Evolutionary conservation across 2,888 invertebrate genomes (phyloP), one percentile per base, ranked within the genome.

Genomic region (Steromphala cineraria): DNA sequence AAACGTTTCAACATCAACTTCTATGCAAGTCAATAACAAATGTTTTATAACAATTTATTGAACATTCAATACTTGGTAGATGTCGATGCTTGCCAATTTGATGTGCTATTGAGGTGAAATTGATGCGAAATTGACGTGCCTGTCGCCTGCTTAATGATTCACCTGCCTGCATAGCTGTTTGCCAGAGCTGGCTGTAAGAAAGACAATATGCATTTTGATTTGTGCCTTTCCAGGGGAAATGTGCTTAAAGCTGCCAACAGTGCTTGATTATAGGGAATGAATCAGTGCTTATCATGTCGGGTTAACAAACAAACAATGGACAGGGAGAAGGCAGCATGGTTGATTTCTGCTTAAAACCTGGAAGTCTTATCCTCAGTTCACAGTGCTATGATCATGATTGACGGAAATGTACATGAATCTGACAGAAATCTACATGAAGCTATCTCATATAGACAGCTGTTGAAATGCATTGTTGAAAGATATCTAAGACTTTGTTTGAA

Each of bases 181-280:
- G 62, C 24, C 28, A 17, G 17, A 62, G 28, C 13, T 62, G 62
- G 62, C 24, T 62, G 62, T 62, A 24, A 10, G 17, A 62, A 3
- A 28, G 62, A 62, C 62, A 62, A 28, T 62, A 62, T 62, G 62
- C 62, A 62, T 62, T 62, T 62, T 62, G 62, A 62, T 62, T 62
- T 62, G 62, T 62, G 62, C 62, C 62, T 62, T 62, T 28, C 24
- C 24, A 21, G 62, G 28, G 28, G 62, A 62, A 62, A 62, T 46
- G 62, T 62, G 62, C 62, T 62, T 62, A 62, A 24, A 24, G 17
- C 1, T 62, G 62, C 28, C 28, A 62, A 62, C 62, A 62, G 62
- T 62, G 62, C 62, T 62, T 28, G 62, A 21, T 56, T 56, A n/a
- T n/a, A 56, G 56, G 2, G 19, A 21, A 5, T 56, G 19, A 56